Evolutionary conservation across 2,113 vertebrate genomes (phyloP).

Genomic region (Cettia cetti): DNA sequence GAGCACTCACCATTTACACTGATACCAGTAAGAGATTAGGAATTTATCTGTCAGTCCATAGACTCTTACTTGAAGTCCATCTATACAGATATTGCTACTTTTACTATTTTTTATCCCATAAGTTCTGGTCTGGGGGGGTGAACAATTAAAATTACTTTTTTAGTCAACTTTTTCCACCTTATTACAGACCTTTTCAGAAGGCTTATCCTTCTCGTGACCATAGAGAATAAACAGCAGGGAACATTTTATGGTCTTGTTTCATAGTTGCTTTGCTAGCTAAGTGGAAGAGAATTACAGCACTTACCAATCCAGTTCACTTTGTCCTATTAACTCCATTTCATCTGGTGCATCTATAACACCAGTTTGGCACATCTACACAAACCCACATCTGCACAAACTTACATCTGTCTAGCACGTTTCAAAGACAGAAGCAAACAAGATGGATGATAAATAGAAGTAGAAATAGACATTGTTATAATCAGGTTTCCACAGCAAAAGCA

Average conservation of each 20-base stretch:
- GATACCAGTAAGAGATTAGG: neutral
- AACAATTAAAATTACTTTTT: neutral
- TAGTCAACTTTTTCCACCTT: neutral
- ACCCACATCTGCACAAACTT: neutral
- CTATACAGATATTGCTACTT: neutral
- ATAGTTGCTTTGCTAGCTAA: neutral
- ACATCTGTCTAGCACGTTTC: neutral
- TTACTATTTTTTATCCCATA: neutral
- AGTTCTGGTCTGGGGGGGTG: neutral
- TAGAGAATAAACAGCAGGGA: neutral
- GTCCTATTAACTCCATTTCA: neutral
- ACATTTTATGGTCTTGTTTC: neutral
- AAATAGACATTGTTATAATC: neutral
- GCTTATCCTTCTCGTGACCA: neutral
- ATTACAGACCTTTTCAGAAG: neutral
- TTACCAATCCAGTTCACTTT: neutral
- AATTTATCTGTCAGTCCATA: neutral
- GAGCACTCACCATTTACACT: neutral
- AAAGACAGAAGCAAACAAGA: neutral
- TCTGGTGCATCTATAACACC: neutral
- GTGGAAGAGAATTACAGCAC: neutral
- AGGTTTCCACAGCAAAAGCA: neutral
- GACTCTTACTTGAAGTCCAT: neutral
- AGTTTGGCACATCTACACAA: neutral
- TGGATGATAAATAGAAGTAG: neutral